Base-by-base conservation (phyloP, 2,888 invertebrate species). In the Aphidoletes aphidimyza region DNA sequence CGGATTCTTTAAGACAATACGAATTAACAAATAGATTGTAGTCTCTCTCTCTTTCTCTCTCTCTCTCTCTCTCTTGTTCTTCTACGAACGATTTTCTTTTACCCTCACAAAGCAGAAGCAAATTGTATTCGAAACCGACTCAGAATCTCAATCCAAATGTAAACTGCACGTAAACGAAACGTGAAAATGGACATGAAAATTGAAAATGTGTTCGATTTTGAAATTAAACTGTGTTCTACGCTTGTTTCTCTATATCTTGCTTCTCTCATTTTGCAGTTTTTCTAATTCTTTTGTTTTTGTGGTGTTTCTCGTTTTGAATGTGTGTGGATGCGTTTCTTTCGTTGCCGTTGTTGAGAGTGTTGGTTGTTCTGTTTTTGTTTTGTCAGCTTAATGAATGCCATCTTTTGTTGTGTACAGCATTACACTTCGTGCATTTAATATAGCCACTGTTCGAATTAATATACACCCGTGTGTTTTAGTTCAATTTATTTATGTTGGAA, bases 381-480 rank as follows among this genome's bases (percentile, higher is more conserved):
- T 54, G 54, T 22, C n/a, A 54, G 54, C 14, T 6, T 22, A 54
- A 54, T 54, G 14, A 22, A 54, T 54, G 54, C 54, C 54, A 54
- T 54, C 54, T 69, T 11, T 69, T 69, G 30, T 26, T 69, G 30
- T 69, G 34, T 30, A 69, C 69, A 14, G 69, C 69, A 69, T 69
- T 69, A 69, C 34, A 69, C 69, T 69, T 69, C 22, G 54, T 22
- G 54, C 22, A 54, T 54, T 54, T 54, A 54, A 54, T 54, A 54
- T 54, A 22, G 54, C 54, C 22, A 11, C 54, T 54, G 54, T 54
- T n/a, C n/a, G 54, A 54, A 54, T 54, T 54, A 54, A 54, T n/a
- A 54, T 22, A 54, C 54, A 54, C 54, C 54, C 22, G 34, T 69
- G n/a, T n/a, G 30, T 69, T 69, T 69, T 30, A 30, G 69, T 69